A percentile compares a stretch with the other conserved stretches of the same genome.
These are phyloP conservation scores for Heliconius aoede DNA, from an alignment of 2,888 invertebrate genomes.

Conservation along the genomic window DNA sequence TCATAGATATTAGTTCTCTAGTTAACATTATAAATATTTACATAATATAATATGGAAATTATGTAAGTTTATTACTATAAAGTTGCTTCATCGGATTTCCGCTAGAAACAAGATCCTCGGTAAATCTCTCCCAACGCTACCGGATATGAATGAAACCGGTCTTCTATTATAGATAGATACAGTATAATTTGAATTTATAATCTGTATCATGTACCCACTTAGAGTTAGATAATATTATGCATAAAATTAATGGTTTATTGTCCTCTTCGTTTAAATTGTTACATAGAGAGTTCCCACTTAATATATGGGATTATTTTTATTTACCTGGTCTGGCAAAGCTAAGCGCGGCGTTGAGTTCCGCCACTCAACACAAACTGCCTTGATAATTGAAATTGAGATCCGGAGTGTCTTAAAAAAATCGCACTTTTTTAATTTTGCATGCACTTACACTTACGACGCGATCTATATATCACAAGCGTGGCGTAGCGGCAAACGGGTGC, in stretches of 20 bases:
- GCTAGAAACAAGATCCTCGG: constrained; percentile 20
- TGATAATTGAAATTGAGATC: too few species aligned
- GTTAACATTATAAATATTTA: not conserved
- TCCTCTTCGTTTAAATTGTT: not conserved
- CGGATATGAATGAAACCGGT: constrained; percentile 17
- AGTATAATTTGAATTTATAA: not conserved
- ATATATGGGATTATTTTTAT: too few species aligned
- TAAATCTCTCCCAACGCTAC: constrained; percentile 14
- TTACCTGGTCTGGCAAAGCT: too few species aligned
- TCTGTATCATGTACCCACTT: not conserved
- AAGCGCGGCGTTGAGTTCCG: too few species aligned
- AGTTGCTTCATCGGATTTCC: constrained; percentile 24
- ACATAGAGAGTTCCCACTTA: too few species aligned
- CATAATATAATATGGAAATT: not conserved
- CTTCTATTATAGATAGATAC: not conserved
- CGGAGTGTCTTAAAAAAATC: too few species aligned
- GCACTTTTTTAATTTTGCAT: too few species aligned
- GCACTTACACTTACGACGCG: too few species aligned
- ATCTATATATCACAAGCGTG: too few species aligned
- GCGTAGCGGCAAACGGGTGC: too few species aligned
- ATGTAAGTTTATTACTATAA: not conserved
- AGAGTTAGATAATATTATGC: not conserved
- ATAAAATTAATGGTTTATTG: not conserved
- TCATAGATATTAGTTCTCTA: not conserved
- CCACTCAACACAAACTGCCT: too few species aligned